A percentile compares a stretch with the other conserved stretches of the same genome.
phyloP scores from a whole-genome alignment of 1,140 invertebrate species.

The Dinoponera quadriceps region DNA sequence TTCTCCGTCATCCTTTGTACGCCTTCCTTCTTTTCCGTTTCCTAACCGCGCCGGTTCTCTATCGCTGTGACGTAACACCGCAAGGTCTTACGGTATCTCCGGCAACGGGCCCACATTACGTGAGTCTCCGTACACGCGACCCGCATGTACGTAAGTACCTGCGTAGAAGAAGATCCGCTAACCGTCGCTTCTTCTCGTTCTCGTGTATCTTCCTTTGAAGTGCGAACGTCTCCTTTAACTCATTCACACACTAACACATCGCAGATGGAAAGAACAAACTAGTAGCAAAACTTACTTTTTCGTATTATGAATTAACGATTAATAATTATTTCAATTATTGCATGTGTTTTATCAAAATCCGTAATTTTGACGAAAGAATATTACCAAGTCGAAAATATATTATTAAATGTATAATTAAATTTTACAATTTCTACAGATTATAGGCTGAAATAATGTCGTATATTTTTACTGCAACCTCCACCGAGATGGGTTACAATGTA shows the following conservation, averaged over 20 bases:
- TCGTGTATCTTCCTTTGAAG: constrained; percentile 34
- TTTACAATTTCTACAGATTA: too few species aligned
- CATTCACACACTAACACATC: constrained; percentile 15
- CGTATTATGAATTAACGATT: neutral
- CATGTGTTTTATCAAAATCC: neutral
- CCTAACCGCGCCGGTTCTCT: constrained; percentile 68
- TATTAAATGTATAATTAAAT: too few species aligned
- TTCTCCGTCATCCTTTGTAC: constrained; percentile 55
- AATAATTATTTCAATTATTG: neutral
- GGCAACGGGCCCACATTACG: constrained; percentile 75
- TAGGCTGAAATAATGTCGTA: too few species aligned
- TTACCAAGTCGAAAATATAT: neutral
- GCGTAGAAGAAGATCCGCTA: constrained; percentile 73
- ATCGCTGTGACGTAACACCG: constrained; percentile 69
- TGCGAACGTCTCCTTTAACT: neutral
- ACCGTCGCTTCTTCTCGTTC: constrained; percentile 31
- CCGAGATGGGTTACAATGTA: too few species aligned
- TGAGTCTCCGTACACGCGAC: constrained; percentile 74
- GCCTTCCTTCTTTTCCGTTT: constrained; percentile 65
- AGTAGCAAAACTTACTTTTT: too few species aligned
- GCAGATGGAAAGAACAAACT: neutral
- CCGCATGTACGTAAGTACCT: constrained; percentile 70
- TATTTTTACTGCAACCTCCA: too few species aligned
- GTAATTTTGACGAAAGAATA: neutral
- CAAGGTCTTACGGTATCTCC: constrained; percentile 76